phyloP scores from a whole-genome alignment of 2,797 vertebrate genomes.

The Lithobates sylvaticus region DNA sequence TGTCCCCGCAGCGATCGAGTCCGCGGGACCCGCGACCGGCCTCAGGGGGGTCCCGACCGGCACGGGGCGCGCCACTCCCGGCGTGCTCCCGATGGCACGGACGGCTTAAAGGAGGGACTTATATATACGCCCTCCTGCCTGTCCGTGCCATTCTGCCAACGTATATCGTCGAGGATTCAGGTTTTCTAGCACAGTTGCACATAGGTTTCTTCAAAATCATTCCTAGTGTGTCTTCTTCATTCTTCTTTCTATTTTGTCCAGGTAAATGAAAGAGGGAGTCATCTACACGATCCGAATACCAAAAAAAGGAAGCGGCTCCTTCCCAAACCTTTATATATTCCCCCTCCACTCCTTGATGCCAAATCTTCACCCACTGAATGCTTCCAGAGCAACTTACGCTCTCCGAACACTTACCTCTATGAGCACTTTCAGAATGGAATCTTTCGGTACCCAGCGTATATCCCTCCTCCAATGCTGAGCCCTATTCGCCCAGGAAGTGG shows the following conservation, averaged over 20 bases:
- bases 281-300: constrained; percentile 55
- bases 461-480: constrained; percentile 81
- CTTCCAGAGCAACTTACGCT: constrained; percentile 76
- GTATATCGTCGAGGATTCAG: too few relatives aligned
- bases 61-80: too few relatives aligned
- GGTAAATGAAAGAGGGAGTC: constrained; percentile 33
- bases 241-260: constrained; percentile 8
- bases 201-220: too few relatives aligned
- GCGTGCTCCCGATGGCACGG: too few relatives aligned
- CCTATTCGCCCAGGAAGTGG: constrained; percentile 75
- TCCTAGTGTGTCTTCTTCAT: too few relatives aligned
- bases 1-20: too few relatives aligned
- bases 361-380: constrained; percentile 33
- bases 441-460: constrained; percentile 74
- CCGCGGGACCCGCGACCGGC: too few relatives aligned
- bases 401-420: constrained; percentile 69
- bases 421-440: constrained; percentile 71
- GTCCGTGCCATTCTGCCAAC: too few relatives aligned
- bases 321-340: constrained; percentile 66
- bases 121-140: too few relatives aligned
- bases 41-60: too few relatives aligned
- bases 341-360: constrained; percentile 55
- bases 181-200: too few relatives aligned
- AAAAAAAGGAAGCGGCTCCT: constrained; percentile 64
- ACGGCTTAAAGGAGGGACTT: too few relatives aligned